These are phyloP conservation scores for Arrhopalites spinosus DNA, from an alignment of 2,888 invertebrate species.

Conservation along the genomic window DNA sequence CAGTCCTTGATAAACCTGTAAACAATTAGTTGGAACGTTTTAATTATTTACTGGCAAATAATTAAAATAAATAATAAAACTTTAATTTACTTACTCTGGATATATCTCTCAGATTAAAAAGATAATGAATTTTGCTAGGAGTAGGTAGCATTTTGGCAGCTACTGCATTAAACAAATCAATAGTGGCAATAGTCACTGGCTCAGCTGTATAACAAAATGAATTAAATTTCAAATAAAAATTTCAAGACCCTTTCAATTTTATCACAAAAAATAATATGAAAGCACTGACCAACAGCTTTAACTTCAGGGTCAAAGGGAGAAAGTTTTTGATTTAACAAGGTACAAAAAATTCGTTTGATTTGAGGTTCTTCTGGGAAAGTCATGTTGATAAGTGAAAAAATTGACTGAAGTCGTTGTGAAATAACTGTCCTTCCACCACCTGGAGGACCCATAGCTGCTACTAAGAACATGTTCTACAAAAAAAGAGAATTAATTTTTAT, in stretches of 20 bases:
- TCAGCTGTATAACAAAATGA: slow-evolving; percentile 62
- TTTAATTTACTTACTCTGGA: slow-evolving; percentile 68
- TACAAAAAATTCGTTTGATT: slow-evolving; percentile 79
- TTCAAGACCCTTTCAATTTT: too few species aligned
- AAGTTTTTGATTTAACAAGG: slow-evolving; percentile 80
- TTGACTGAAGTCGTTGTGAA: slow-evolving; percentile 76
- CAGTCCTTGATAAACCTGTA: slow-evolving; percentile 74
- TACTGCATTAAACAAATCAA: slow-evolving; percentile 77
- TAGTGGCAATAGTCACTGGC: slow-evolving; percentile 73
- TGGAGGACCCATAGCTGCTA: slow-evolving; percentile 78
- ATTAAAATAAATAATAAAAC: not conserved
- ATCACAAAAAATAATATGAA: not conserved
- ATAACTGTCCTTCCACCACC: slow-evolving; percentile 65
- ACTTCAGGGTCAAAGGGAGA: slow-evolving; percentile 78
- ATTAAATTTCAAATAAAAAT: not conserved
- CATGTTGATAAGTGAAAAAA: slow-evolving; percentile 77
- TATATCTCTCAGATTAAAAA: slow-evolving; percentile 87
- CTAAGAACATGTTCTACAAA: slow-evolving; percentile 73
- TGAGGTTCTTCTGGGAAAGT: slow-evolving; percentile 81
- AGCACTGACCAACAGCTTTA: slow-evolving; percentile 68
- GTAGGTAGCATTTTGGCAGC: slow-evolving; percentile 79
- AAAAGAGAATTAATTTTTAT: not conserved
- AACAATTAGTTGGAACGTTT: not conserved
- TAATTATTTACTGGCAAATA: not conserved
- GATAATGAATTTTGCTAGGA: slow-evolving; percentile 85